Conservation (phyloP, 2,797 vertebrate genomes). For the Leuciscus waleckii region DNA sequence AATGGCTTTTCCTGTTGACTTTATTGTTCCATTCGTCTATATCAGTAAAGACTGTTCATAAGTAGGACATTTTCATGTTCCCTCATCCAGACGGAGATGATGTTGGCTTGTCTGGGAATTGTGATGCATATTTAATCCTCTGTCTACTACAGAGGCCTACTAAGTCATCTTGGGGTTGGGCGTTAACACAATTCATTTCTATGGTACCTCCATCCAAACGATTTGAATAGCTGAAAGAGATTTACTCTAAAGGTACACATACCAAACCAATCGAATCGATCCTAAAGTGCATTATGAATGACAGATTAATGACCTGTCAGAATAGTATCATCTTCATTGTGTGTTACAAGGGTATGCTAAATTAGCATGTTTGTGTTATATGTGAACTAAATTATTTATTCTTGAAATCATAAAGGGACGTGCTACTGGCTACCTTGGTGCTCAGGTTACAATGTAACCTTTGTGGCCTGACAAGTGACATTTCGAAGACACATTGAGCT, state of each 20-base stretch:
- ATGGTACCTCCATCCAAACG: not conserved
- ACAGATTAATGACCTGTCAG: conserved; percentile 19
- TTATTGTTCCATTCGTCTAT: not conserved
- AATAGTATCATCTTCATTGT: not conserved
- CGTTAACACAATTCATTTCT: not conserved
- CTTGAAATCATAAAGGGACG: conserved; percentile 17
- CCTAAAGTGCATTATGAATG: not conserved
- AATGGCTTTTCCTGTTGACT: not conserved
- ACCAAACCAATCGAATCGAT: not conserved
- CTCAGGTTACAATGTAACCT: conserved; percentile 14
- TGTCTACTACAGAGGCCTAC: conserved; percentile 21
- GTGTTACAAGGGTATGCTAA: not conserved
- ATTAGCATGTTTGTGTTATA: conserved; percentile 19
- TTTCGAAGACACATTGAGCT: conserved; percentile 14
- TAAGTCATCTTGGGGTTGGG: conserved; percentile 36
- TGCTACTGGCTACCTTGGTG: conserved; percentile 14
- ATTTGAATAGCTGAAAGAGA: too few relatives aligned
- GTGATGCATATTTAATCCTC: conserved; percentile 57
- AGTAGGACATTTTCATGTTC: not conserved
- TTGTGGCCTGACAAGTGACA: conserved; percentile 11
- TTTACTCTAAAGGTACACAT: not conserved
- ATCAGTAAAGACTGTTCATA: not conserved
- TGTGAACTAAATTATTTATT: conserved; percentile 12
- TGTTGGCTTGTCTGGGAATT: conserved; percentile 53
- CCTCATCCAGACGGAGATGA: conserved; percentile 42